These are phyloP conservation scores for Montipora cactus DNA, from an alignment of 64 coral and sea anemone species.

Conservation along the genomic window DNA sequence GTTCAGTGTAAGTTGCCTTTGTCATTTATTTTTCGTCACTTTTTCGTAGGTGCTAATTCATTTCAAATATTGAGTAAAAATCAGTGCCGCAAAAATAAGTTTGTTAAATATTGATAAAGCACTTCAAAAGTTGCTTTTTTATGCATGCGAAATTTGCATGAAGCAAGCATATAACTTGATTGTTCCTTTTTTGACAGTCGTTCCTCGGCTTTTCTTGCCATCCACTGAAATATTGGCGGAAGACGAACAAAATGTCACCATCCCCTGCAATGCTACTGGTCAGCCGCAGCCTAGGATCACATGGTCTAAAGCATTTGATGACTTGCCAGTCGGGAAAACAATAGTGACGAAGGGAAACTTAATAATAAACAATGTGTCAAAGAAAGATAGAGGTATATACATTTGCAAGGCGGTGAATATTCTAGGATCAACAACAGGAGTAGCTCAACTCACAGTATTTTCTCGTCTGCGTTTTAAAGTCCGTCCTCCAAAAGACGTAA, in stretches of 20 bases:
- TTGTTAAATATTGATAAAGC: too few relatives aligned
- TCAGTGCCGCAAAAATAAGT: too few relatives aligned
- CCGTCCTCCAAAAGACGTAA: neutral
- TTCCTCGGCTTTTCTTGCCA: neutral
- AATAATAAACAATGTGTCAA: neutral
- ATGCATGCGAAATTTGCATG: too few relatives aligned
- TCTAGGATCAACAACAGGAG: neutral
- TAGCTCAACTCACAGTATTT: neutral
- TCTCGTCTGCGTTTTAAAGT: neutral
- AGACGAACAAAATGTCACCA: constrained; percentile 19
- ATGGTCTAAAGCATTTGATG: neutral
- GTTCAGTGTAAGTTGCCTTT: too few relatives aligned
- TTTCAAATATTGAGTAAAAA: too few relatives aligned
- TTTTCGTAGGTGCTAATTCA: too few relatives aligned
- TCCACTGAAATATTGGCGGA: neutral
- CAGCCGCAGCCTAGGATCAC: constrained; percentile 5
- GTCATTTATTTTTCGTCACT: too few relatives aligned
- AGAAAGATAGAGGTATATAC: constrained; percentile 34
- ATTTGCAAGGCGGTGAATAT: constrained; percentile 30
- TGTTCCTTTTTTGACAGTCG: neutral
- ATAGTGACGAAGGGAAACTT: neutral
- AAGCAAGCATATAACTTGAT: too few relatives aligned
- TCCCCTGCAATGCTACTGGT: constrained; percentile 25
- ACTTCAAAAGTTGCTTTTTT: too few relatives aligned
- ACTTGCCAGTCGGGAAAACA: neutral